Base-by-base conservation (phyloP, 2,888 invertebrate genomes). In the Cheilosia grossa region DNA sequence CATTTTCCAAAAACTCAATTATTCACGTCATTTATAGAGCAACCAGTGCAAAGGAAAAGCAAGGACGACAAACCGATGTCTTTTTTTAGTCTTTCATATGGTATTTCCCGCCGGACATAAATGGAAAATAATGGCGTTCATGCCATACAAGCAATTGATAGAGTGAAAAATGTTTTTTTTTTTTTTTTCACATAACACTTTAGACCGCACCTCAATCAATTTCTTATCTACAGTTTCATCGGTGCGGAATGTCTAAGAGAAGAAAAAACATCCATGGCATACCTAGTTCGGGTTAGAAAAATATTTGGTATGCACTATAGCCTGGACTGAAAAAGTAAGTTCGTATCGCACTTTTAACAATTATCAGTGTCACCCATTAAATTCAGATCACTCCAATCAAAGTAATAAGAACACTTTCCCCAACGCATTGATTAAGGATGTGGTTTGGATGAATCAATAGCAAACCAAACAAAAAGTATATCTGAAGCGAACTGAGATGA, bases 151-250 rank as follows among this genome's bases (percentile, higher is more conserved):
- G 44, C 37, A 10, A 19, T 15, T 42, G 24, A 42, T 15, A 13
- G 13, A 40, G 58, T 54, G 19, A 37, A 37, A 56, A 37, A n/a
- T n/a, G n/a, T n/a, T n/a, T 56, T 3, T 2, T 56, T 40, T 58
- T 58, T 40, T 58, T 40, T 58, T 21, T 1, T 7, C 40, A 24
- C 21, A 58, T 10, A 33, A 63, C 49, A 27, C 49, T 63, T 63
- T 49, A 63, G 33, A 63, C 63, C 63, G 33, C 63, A 49, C 63
- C 49, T 49, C 40, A 63, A 33, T 47, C 49, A 63, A 33, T 49
- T 19, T 15, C 15, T 21, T 21, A n/a, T n/a, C n/a, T n/a, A 10
- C 2, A 24, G 42, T 6, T 9, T 1, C n/a, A 24, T 27, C 30
- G n/a, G 13, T 15, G n/a, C 1, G 1, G 54, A 54, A 15, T 21